phyloP scores from a whole-genome alignment of 2,797 vertebrate species.

The Gallirallus australis region DNA sequence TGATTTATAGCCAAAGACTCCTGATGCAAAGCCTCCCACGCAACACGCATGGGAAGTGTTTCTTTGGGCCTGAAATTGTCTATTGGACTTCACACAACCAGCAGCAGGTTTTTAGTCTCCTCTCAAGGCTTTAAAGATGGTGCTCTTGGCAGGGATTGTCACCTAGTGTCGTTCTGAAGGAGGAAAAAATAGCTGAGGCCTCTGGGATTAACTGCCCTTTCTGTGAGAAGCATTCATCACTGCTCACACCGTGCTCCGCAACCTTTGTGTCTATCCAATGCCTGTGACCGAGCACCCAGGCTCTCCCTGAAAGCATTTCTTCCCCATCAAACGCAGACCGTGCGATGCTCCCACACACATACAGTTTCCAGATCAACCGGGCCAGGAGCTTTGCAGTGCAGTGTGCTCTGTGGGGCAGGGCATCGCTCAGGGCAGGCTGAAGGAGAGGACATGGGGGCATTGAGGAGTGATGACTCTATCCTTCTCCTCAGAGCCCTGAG shows the following conservation, averaged over 20 bases:
- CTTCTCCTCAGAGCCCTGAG: neutral
- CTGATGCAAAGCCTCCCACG: neutral
- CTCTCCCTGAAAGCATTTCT: neutral
- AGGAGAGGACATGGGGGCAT: fast-evolving
- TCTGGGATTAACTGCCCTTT: neutral
- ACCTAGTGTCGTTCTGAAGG: neutral
- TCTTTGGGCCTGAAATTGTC: neutral
- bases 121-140: neutral
- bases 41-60: neutral
- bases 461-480: neutral
- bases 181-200: neutral
- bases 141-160: neutral
- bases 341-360: fast-evolving
- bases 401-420: fast-evolving
- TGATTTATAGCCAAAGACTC: neutral
- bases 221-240: neutral
- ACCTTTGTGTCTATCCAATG: neutral
- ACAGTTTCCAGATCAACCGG: neutral
- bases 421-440: neutral
- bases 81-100: neutral
- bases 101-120: neutral
- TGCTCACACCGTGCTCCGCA: neutral
- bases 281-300: neutral
- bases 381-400: neutral
- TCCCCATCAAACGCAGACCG: neutral